Evolutionary conservation across 1,140 invertebrate genomes (phyloP).

Genomic region (Mizuhopecten yessoensis): DNA sequence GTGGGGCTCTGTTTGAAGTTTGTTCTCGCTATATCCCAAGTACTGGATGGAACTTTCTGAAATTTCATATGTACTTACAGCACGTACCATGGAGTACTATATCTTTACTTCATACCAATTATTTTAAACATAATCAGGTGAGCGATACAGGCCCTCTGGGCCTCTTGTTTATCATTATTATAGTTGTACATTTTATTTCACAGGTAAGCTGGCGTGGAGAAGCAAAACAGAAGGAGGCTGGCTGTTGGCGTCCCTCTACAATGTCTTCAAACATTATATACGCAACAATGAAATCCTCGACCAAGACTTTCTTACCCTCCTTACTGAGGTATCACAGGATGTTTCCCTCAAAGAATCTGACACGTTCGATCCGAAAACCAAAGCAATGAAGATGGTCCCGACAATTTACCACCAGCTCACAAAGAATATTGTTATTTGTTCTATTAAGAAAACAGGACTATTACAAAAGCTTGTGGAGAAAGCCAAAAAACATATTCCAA

Average conservation of each 20-base stretch:
- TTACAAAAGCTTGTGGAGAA: background rate
- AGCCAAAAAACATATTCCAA: too few species aligned
- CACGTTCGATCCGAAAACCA: background rate
- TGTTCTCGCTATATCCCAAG: too few species aligned
- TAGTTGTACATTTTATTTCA: background rate
- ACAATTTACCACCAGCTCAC: slow-evolving; percentile 16
- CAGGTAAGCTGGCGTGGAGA: background rate
- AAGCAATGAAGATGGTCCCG: background rate
- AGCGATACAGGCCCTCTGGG: too few species aligned
- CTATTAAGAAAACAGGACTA: background rate
- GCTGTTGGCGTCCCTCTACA: background rate
- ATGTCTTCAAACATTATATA: slow-evolving; percentile 4
- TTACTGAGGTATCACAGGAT: background rate
- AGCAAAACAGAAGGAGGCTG: background rate
- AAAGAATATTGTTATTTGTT: background rate
- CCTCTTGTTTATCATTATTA: too few species aligned
- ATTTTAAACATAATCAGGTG: too few species aligned
- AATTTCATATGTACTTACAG: too few species aligned
- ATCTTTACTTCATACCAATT: too few species aligned
- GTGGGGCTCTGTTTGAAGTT: too few species aligned
- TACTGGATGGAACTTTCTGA: too few species aligned
- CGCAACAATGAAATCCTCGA: background rate
- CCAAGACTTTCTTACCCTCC: background rate
- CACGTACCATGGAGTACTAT: too few species aligned
- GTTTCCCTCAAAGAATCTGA: background rate